These are phyloP conservation scores for Hermaeophaga mercurialis DNA, from an alignment of 2,888 invertebrate genomes.

Conservation along the genomic window DNA sequence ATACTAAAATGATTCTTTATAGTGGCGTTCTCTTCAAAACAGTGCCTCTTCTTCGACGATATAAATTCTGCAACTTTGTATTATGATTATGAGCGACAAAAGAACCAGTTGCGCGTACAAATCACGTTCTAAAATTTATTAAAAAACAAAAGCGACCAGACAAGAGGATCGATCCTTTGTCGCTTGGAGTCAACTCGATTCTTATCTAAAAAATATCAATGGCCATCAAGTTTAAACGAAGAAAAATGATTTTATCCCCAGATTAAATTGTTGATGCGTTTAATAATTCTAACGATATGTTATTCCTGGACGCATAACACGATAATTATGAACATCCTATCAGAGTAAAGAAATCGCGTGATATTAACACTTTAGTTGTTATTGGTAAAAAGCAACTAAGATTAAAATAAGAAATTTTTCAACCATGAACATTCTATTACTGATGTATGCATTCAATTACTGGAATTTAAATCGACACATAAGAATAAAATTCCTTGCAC, in stretches of 20 bases:
- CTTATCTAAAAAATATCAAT: constrained; percentile 14
- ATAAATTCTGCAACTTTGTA: neutral
- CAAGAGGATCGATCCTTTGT: constrained; percentile 14
- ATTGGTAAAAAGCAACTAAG: constrained; percentile 24
- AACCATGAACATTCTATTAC: constrained; percentile 23
- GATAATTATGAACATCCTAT: constrained; percentile 24
- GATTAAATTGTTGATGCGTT: constrained; percentile 21
- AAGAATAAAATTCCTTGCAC: constrained; percentile 19
- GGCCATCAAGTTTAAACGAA: constrained; percentile 5
- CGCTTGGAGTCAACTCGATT: constrained; percentile 1
- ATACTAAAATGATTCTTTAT: too few relatives aligned
- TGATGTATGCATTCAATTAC: constrained; percentile 20
- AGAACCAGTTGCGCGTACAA: neutral
- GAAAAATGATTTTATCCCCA: constrained; percentile 11
- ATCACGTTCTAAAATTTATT: constrained; percentile 1
- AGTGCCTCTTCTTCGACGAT: neutral
- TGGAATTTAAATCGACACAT: constrained; percentile 24
- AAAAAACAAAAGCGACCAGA: constrained; percentile 9
- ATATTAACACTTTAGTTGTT: constrained; percentile 25
- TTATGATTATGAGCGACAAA: neutral
- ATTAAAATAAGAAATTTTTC: constrained; percentile 20
- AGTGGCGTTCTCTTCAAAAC: neutral
- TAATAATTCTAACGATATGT: constrained; percentile 24
- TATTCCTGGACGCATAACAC: constrained; percentile 23
- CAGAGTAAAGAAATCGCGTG: constrained; percentile 25